A percentile compares a stretch with the other conserved stretches of the same genome.
phyloP scores from a whole-genome alignment of 2,113 vertebrate genomes.

The Castor canadensis region DNA sequence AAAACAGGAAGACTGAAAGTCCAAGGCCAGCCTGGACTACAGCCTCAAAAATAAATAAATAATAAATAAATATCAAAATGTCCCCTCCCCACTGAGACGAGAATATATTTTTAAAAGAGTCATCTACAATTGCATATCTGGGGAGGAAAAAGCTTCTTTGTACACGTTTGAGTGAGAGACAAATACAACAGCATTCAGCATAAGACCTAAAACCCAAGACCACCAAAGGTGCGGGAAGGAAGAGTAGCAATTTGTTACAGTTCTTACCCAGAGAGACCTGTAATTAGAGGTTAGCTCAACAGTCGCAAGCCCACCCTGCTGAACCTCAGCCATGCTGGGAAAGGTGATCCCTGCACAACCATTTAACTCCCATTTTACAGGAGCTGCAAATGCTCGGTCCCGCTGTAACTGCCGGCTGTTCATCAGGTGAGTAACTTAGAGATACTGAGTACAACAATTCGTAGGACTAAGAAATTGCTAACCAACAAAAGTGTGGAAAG shows the following conservation, averaged over 20 bases:
- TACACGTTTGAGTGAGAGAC: neutral
- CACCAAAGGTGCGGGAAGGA: neutral
- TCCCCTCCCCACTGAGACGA: neutral
- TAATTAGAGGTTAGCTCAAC: neutral
- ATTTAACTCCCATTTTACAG: neutral
- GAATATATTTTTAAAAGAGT: neutral
- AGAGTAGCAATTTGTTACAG: neutral
- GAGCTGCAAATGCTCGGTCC: neutral
- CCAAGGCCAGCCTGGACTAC: neutral
- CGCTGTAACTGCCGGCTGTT: rapidly evolving
- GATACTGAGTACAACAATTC: rapidly evolving
- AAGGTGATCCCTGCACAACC: neutral
- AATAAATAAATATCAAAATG: neutral
- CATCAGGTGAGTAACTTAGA: rapidly evolving
- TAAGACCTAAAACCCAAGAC: neutral
- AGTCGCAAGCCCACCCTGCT: neutral
- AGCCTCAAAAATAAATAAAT: too few species aligned
- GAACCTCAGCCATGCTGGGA: neutral
- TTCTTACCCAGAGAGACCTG: neutral
- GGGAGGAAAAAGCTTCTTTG: neutral
- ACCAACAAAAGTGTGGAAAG: too few species aligned
- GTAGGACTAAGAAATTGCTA: rapidly evolving
- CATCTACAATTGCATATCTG: neutral
- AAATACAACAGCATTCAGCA: neutral
- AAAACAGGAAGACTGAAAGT: neutral